Evolutionary conservation across 1,140 invertebrate species (phyloP).

Genomic region (roundworm (Caenorhabditis elegans)): DNA sequence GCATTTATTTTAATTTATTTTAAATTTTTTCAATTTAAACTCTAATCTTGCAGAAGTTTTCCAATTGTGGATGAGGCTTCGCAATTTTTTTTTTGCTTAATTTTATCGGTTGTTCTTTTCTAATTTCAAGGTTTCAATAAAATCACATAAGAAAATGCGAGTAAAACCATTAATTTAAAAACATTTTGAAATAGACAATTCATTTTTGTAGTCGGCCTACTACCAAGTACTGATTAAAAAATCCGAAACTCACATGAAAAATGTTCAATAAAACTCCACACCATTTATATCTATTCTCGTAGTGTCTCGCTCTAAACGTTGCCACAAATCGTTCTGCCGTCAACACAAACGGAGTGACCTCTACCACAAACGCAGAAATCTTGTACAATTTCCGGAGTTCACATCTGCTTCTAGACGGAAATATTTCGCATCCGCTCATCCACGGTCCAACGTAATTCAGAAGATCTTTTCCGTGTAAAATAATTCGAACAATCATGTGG

Average conservation of each 20-base stretch:
- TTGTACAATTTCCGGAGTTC: not conserved
- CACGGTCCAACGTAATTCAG: not conserved
- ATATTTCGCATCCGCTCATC: not conserved
- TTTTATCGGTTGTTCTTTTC: too few species aligned
- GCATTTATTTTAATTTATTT: too few species aligned
- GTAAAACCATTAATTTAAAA: too few species aligned
- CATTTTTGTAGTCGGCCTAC: too few species aligned
- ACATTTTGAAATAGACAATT: too few species aligned
- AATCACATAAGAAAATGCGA: too few species aligned
- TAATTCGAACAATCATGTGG: not conserved
- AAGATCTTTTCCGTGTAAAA: not conserved
- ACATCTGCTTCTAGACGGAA: not conserved
- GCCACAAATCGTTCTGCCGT: not conserved
- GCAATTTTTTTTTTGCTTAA: too few species aligned
- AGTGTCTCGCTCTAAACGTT: not conserved
- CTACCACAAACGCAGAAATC: not conserved
- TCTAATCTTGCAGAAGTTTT: too few species aligned
- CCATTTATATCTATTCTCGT: not conserved
- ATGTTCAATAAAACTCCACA: not conserved
- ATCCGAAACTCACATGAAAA: not conserved
- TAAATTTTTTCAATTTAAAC: too few species aligned
- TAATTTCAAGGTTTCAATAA: too few species aligned
- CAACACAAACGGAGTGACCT: constrained; percentile 2
- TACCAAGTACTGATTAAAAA: too few species aligned
- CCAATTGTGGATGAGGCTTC: too few species aligned